These are phyloP conservation scores for Streblospio benedicti DNA, from an alignment of 1,140 invertebrate genomes.

Conservation along the genomic window DNA sequence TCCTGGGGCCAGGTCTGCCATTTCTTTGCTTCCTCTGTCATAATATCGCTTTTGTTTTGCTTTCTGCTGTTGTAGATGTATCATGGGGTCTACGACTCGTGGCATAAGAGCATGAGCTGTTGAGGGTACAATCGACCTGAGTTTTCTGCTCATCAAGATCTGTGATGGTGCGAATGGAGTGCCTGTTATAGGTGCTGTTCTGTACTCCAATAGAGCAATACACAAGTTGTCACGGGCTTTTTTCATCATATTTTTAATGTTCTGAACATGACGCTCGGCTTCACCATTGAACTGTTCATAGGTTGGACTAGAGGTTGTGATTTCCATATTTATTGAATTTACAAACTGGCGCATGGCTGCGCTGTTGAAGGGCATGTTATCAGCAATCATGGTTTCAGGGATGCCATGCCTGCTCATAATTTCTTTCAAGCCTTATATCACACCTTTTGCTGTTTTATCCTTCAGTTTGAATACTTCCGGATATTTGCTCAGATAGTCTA, in stretches of 20 bases:
- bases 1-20: neutral
- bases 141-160: constrained; percentile 5
- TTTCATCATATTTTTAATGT: neutral
- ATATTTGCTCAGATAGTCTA: constrained; percentile 27
- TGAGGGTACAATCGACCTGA: neutral
- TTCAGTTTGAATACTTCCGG: constrained; percentile 20
- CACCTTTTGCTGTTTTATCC: constrained; percentile 9
- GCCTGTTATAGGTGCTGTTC: neutral
- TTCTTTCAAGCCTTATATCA: constrained; percentile 15
- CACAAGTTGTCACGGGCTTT: neutral
- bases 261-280: constrained; percentile 4
- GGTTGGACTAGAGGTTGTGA: constrained; percentile 5
- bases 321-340: neutral
- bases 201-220: constrained; percentile 1
- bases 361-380: constrained; percentile 23
- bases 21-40: neutral
- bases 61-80: neutral
- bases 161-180: neutral
- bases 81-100: too few relatives aligned
- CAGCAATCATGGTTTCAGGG: constrained; percentile 21
- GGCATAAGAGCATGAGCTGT: neutral
- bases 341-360: constrained; percentile 8
- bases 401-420: constrained; percentile 24
- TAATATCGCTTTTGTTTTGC: constrained; percentile 1
- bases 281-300: constrained; percentile 7